Base-by-base conservation (phyloP, 2,797 vertebrate genomes). In the Spheniscus humboldti region DNA sequence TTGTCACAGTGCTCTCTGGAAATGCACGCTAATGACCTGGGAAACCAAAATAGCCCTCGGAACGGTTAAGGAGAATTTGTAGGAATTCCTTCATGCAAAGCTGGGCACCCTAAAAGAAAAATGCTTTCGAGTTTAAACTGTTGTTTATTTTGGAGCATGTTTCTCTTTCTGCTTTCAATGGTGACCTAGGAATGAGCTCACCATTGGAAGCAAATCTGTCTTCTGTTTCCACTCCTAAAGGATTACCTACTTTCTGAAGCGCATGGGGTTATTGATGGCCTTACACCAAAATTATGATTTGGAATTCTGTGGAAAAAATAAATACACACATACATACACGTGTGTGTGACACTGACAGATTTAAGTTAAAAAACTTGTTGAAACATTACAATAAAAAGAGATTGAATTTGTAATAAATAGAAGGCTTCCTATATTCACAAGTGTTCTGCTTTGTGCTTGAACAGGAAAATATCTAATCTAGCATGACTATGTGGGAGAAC, bases 171-270 rank as follows among this genome's bases (percentile, higher is more conserved):
- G 96, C 94, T 98, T 97, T 98, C 96, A 97, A 11, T 97, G 94
- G 96, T 98, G 98, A 98, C 97, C 97, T 97, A 98, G 92, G 90
- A 98, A 98, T 98, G 98, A 98, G 98, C 97, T 98, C 98, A 98
- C 96, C 93, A 96, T 98, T 98, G 98, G 98, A 98, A 98, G 94
- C 94, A 95, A 97, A 97, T 97, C 96, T 95, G 95, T 98, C 98
- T 98, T 98, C 98, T 98, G 97, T 97, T 98, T 98, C 97, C 97
- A 98, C 98, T 98, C 97, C 97, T 97, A 97, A 98, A 97, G 97
- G 97, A 98, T 98, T 98, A 98, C 97, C 98, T 98, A 97, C 95
- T 96, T 95, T 95, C 95, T 95, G 92, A 97, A 98, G 88, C 91
- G 59, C 95, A 96, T 87, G 93, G 95, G 57, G 94, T 97, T 97